A percentile compares a stretch with the other conserved stretches of the same genome.
phyloP scores from a whole-genome alignment of 2,113 vertebrate genomes.

The Lates calcarifer region DNA sequence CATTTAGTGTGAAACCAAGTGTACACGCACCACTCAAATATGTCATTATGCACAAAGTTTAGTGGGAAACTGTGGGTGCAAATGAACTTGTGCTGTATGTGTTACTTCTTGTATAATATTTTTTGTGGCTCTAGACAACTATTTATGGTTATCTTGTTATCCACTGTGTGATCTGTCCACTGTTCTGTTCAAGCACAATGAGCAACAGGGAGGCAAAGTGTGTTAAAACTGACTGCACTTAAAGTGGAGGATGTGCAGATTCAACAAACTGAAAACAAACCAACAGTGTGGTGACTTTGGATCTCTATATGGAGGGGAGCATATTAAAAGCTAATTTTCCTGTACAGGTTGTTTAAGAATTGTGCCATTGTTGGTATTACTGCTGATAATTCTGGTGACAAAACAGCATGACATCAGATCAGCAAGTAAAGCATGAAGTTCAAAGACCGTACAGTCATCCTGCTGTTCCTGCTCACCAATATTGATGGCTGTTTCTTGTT shows the following conservation, averaged over 20 bases:
- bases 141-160: no score
- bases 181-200: no score
- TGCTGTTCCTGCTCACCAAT: slow-evolving; percentile 87
- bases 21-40: slow-evolving; percentile 13
- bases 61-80: not conserved
- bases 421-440: not conserved
- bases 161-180: not conserved
- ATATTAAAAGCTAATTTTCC: not conserved
- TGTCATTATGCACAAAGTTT: slow-evolving; percentile 14
- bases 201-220: no score
- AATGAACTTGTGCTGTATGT: not conserved
- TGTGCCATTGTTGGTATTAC: not conserved
- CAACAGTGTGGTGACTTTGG: not conserved
- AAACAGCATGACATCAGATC: not conserved
- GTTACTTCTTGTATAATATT: no score
- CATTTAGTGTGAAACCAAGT: not conserved
- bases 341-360: not conserved
- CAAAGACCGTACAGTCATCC: not conserved
- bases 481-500: slow-evolving; percentile 98
- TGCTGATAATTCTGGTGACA: not conserved
- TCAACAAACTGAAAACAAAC: not conserved
- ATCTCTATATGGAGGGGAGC: not conserved
- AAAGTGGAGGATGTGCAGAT: no score
- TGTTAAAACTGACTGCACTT: no score
- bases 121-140: no score